A percentile compares a stretch with the other conserved stretches of the same genome.
Conservation (phyloP, 2,797 vertebrate species). For the Clarias laeviceps region DNA sequence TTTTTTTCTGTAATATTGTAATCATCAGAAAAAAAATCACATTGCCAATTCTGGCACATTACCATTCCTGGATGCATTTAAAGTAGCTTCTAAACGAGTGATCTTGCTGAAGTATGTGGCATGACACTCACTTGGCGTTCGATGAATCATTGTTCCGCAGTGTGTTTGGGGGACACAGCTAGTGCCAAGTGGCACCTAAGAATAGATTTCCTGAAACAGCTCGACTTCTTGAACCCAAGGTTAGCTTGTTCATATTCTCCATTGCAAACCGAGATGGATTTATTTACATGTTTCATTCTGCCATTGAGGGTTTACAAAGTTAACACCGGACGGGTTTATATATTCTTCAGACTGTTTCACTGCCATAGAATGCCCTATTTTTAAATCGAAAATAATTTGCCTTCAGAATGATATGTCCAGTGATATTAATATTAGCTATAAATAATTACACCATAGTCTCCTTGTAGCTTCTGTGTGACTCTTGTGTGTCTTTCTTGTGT, state of each 20-base stretch:
- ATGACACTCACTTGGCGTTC: conserved; percentile 43
- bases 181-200: conserved; percentile 52
- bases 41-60: neutral
- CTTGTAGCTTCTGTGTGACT: conserved; percentile 21
- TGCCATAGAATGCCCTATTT: neutral
- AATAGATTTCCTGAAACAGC: conserved; percentile 60
- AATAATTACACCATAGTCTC: neutral
- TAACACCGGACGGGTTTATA: conserved; percentile 30
- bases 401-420: neutral
- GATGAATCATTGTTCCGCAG: conserved; percentile 52
- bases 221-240: conserved; percentile 51
- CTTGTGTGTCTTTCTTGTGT: conserved; percentile 52
- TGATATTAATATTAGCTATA: neutral
- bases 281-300: conserved; percentile 53
- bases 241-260: conserved; percentile 16
- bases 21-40: conserved; percentile 4
- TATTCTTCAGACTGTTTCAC: neutral
- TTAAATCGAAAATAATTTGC: neutral
- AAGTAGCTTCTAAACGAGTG: conserved; percentile 24
- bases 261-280: conserved; percentile 49
- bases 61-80: conserved; percentile 31
- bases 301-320: conserved; percentile 50
- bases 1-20: neutral
- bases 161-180: conserved; percentile 49
- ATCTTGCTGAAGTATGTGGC: conserved; percentile 42